These are phyloP conservation scores for Budorcas taxicolor DNA, from an alignment of 2,113 vertebrate genomes.

Conservation along the genomic window DNA sequence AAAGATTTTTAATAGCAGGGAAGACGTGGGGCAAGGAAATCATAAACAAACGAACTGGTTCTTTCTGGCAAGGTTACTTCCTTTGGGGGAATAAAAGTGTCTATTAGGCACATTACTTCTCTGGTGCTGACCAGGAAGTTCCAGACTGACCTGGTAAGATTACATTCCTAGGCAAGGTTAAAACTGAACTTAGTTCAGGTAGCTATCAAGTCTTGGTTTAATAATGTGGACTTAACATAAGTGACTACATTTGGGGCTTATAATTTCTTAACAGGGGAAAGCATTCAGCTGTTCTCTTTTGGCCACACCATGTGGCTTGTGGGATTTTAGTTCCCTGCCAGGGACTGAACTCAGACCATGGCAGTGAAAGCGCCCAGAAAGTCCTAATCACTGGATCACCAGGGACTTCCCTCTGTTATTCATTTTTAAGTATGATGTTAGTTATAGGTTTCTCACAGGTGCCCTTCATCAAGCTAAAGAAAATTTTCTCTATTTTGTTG, in stretches of 20 bases:
- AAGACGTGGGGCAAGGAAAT: neutral
- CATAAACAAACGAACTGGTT: neutral
- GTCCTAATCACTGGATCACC: neutral
- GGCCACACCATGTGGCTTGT: neutral
- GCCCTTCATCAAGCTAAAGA: neutral
- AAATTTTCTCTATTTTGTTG: neutral
- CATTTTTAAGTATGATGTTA: neutral
- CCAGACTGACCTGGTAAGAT: neutral
- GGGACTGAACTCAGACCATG: rapidly evolving
- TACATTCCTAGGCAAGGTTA: neutral
- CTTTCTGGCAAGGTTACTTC: neutral
- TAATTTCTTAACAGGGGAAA: neutral
- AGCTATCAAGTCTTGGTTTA: neutral
- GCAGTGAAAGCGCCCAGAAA: neutral
- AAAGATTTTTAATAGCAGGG: neutral
- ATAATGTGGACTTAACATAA: neutral
- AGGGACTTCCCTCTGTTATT: neutral
- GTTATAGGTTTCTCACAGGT: neutral
- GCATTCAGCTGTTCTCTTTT: neutral
- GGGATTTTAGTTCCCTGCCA: neutral
- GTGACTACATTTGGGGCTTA: neutral
- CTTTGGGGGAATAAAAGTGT: neutral
- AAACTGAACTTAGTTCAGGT: neutral
- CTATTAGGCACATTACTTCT: neutral
- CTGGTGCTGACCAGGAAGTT: neutral